A percentile compares a stretch with the other conserved stretches of the same genome.
phyloP scores from a whole-genome alignment of 2,113 vertebrate genomes.

The Benitochromis conjunctus region DNA sequence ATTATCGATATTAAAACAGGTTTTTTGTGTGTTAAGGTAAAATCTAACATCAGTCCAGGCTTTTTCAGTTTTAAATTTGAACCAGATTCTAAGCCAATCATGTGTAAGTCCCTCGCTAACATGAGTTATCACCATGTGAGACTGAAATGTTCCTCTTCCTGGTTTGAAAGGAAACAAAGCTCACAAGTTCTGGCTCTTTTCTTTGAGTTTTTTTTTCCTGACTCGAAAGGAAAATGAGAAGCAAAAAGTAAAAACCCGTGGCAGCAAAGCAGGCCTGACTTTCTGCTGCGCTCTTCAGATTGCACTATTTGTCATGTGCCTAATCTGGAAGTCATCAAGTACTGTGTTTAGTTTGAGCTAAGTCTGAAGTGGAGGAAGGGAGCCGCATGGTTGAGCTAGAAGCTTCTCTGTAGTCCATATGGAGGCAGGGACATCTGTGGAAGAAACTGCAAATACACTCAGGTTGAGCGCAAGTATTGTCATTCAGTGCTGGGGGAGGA shows the following conservation, averaged over 20 bases:
- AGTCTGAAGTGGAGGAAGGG: constrained; percentile 14
- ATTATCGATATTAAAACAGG: background rate
- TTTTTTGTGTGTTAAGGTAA: background rate
- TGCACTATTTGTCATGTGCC: constrained; percentile 33
- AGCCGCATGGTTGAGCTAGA: constrained; percentile 31
- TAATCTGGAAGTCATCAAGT: constrained; percentile 63
- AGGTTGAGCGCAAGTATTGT: background rate
- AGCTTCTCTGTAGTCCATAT: constrained; percentile 18
- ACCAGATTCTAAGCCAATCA: background rate
- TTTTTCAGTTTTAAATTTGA: background rate
- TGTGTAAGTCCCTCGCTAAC: background rate
- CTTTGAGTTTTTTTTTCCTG: background rate
- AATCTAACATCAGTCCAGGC: background rate
- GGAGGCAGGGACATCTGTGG: constrained; percentile 30
- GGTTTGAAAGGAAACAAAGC: background rate
- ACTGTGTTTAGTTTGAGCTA: constrained; percentile 32
- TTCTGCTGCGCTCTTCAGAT: constrained; percentile 16
- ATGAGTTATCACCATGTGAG: background rate
- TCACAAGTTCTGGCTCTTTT: background rate
- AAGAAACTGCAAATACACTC: background rate
- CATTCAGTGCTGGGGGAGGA: background rate
- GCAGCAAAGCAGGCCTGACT: background rate
- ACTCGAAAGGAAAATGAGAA: background rate
- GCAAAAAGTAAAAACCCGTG: background rate
- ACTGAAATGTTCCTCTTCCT: background rate